These are phyloP conservation scores for Drosophila hamatofila DNA, from an alignment of 2,888 invertebrate species.

Conservation along the genomic window DNA sequence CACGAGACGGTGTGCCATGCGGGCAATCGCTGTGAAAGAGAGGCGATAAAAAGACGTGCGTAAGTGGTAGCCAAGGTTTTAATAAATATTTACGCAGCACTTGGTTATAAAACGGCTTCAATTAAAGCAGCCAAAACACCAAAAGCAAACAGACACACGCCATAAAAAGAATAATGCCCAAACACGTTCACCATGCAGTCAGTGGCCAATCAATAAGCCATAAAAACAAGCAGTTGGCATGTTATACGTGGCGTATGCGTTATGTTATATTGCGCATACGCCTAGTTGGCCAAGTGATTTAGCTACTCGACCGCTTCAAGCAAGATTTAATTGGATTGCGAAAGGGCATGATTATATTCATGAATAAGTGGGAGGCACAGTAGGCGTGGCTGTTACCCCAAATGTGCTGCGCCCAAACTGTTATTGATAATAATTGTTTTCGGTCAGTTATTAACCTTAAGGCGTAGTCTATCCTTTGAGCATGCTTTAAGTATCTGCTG, in stretches of 20 bases:
- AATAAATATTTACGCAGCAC: slow-evolving; percentile 65
- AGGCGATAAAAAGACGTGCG: slow-evolving; percentile 21
- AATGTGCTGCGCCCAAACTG: not conserved
- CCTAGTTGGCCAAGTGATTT: slow-evolving; percentile 11
- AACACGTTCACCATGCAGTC: slow-evolving; percentile 34
- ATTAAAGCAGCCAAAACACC: slow-evolving; percentile 49
- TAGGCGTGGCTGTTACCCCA: not conserved
- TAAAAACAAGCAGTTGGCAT: slow-evolving; percentile 46
- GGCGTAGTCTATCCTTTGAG: not conserved
- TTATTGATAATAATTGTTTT: slow-evolving; percentile 1
- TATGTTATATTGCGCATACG: slow-evolving; percentile 27
- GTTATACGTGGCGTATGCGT: slow-evolving; percentile 44
- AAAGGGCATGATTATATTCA: not conserved
- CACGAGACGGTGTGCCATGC: slow-evolving; percentile 91
- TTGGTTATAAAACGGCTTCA: slow-evolving; percentile 66
- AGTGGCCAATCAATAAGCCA: slow-evolving; percentile 67
- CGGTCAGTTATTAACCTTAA: not conserved
- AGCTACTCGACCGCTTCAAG: slow-evolving; percentile 10
- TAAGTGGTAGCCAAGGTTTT: slow-evolving; percentile 37
- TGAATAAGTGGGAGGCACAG: not conserved
- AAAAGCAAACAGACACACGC: slow-evolving; percentile 12
- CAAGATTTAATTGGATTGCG: slow-evolving; percentile 1
- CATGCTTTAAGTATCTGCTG: not conserved
- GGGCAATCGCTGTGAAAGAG: slow-evolving; percentile 82
- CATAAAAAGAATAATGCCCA: slow-evolving; percentile 31